These are phyloP conservation scores for Temnothorax nylanderi DNA, from an alignment of 1,140 invertebrate genomes.

Conservation along the genomic window DNA sequence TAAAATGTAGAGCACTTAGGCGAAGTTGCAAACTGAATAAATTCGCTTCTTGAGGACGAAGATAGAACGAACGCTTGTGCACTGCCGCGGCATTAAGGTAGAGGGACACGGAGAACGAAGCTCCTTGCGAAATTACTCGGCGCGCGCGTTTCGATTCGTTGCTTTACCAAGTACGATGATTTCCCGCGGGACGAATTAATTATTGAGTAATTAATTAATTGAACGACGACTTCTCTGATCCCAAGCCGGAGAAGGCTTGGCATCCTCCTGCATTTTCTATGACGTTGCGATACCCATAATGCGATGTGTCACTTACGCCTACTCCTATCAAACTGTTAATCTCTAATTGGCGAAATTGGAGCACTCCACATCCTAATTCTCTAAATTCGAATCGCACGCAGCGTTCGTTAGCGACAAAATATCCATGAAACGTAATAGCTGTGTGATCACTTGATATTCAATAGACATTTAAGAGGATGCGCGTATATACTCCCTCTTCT, in stretches of 20 bases:
- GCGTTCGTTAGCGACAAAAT: not conserved
- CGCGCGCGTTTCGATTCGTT: conserved; percentile 53
- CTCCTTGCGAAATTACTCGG: conserved; percentile 52
- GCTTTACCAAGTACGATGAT: conserved; percentile 46
- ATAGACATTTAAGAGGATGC: not conserved
- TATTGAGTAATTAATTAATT: conserved; percentile 66
- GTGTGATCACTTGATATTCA: not conserved
- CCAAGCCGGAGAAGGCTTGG: conserved; percentile 4
- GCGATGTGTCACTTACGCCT: not conserved
- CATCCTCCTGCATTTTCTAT: conserved; percentile 22
- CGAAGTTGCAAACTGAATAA: conserved; percentile 58
- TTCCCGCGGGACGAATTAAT: conserved; percentile 60
- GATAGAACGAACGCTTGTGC: conserved; percentile 7
- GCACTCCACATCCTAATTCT: not conserved
- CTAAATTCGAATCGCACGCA: not conserved
- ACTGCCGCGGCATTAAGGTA: conserved; percentile 37
- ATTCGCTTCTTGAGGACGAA: conserved; percentile 47
- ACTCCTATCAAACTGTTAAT: not conserved
- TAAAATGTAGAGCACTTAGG: conserved; percentile 58
- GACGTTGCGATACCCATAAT: conserved; percentile 1
- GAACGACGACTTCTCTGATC: conserved; percentile 37
- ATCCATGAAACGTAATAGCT: not conserved
- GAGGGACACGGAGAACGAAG: conserved; percentile 42
- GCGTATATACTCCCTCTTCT: not conserved
- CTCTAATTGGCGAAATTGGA: not conserved